phyloP scores from a whole-genome alignment of 2,888 invertebrate species.

The Zele albiditarsus region DNA sequence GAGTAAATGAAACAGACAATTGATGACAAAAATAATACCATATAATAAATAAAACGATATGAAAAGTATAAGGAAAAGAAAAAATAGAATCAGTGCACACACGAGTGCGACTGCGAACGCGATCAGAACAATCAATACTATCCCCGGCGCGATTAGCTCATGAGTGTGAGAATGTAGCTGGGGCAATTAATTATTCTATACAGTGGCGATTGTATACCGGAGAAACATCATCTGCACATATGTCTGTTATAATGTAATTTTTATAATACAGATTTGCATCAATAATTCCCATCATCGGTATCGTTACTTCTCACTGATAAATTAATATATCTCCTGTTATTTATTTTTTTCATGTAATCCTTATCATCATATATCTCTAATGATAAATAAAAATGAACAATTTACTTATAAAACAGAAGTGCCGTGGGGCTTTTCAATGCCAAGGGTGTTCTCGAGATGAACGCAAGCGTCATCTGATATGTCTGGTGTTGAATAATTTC shows the following conservation, averaged over 20 bases:
- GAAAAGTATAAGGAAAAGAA: neutral
- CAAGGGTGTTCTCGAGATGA: slow-evolving; percentile 22
- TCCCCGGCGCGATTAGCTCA: neutral
- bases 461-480: slow-evolving; percentile 21
- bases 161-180: neutral
- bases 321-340: neutral
- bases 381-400: neutral
- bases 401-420: slow-evolving; percentile 19
- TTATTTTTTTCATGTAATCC: neutral
- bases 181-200: slow-evolving; percentile 5
- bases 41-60: neutral
- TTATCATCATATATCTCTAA: neutral
- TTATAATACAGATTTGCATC: neutral
- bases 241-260: neutral
- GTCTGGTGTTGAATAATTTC: slow-evolving; percentile 39
- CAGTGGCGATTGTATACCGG: neutral
- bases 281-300: neutral
- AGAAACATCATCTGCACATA: neutral
- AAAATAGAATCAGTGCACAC: neutral
- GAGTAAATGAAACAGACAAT: too few species aligned
- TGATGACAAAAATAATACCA: neutral
- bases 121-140: slow-evolving; percentile 29
- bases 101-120: neutral
- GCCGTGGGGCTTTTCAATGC: slow-evolving; percentile 1
- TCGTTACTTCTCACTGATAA: neutral